Evolutionary conservation across 2,113 vertebrate species (phyloP), one percentile per base, ranked within the genome.

Genomic region (Heloderma charlesbogerti): DNA sequence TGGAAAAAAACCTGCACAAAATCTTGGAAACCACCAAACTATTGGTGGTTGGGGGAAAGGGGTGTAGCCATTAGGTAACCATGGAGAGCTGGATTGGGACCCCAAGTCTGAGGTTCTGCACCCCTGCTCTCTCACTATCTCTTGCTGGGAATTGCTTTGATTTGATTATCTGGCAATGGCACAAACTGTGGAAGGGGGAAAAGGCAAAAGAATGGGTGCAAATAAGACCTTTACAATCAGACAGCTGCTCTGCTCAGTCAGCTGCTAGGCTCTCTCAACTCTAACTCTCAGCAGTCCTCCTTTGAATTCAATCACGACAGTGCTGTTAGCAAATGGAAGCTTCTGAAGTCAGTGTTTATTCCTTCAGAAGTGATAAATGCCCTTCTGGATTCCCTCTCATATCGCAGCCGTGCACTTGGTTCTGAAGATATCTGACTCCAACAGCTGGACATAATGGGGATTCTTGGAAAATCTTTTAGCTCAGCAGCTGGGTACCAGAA

Each of bases 361-460:
- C 78, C 84, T 85, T 86, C 89, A 45, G 88, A 83, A 94, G 71
- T 1, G 71, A 43, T 15, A 37, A 0, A 0, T 89, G 84, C 80
- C 90, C 89, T 93, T 0, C 0, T 69, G 87, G 92, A 90, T 27
- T 63, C 29, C 83, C 87, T 27, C 29, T 0, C 6, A 40, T 72
- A 87, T 3, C 0, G 16, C 87, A 92, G 95, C 92, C 87, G 37
- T 81, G 88, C 89, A 79, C 94, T 97, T 92, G 93, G 88, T 95
- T 71, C 93, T 90, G 92, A 92, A 94, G 96, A 94, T 93, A 97
- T 97, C 95, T 95, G 95, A 97, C 95, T 90, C 94, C 92, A 98
- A 97, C 98, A 98, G 97, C 98, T 98, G 98, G 97, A 95, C 97
- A 96, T 98, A 97, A 98, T 97, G 97, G 96, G 96, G 95, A 98